Conservation (phyloP, 2,888 invertebrate genomes). For the Anorthoa munda region DNA sequence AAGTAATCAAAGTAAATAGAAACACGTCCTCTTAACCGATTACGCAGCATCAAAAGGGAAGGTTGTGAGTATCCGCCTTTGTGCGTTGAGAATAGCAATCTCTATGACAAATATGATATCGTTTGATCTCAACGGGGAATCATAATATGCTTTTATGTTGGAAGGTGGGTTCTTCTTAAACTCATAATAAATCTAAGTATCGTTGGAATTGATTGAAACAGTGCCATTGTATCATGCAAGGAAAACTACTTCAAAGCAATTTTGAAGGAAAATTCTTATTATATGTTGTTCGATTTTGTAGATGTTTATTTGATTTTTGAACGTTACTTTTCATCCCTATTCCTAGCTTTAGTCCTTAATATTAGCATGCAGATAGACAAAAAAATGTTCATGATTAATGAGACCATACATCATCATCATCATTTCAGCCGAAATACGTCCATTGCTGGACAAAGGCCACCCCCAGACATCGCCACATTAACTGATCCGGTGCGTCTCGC, state of each 20-base stretch:
- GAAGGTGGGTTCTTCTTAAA: neutral
- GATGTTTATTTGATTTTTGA: no score
- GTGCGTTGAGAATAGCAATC: conserved; percentile 20
- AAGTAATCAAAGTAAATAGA: conserved; percentile 19
- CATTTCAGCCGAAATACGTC: no score
- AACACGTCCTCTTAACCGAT: conserved; percentile 14
- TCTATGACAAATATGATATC: conserved; percentile 34
- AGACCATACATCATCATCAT: no score
- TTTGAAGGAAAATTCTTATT: neutral
- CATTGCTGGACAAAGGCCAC: no score
- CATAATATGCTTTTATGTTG: conserved; percentile 26
- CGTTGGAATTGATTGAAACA: conserved; percentile 9
- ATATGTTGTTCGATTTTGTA: neutral
- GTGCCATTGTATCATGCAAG: neutral
- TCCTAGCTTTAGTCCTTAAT: neutral
- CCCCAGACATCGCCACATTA: no score
- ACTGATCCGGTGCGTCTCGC: no score
- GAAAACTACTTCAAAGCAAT: neutral
- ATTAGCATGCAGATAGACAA: neutral
- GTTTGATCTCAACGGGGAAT: conserved; percentile 27
- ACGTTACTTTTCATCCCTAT: no score
- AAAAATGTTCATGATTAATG: neutral
- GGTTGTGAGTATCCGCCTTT: conserved; percentile 31
- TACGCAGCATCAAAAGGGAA: conserved; percentile 14
- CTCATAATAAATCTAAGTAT: conserved; percentile 1